These are phyloP conservation scores for Drosophila glabriapex DNA, from an alignment of 2,888 invertebrate genomes.

Conservation along the genomic window DNA sequence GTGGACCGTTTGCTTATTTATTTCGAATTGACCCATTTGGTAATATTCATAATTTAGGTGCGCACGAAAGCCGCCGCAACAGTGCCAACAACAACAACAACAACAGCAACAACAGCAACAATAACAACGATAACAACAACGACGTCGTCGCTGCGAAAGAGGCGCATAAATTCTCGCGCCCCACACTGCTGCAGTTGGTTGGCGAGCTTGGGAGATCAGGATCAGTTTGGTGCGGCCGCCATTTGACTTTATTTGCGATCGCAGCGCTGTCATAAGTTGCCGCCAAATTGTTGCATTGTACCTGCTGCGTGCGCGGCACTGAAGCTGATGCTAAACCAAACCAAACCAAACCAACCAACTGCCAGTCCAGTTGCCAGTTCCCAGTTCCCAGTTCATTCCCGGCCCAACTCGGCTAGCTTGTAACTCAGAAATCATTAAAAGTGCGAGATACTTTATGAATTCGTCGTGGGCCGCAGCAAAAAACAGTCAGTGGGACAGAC, in stretches of 20 bases:
- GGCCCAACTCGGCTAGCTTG: conserved; percentile 66
- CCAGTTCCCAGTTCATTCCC: conserved; percentile 24
- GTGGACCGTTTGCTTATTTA: conserved; percentile 77
- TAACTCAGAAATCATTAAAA: conserved; percentile 84
- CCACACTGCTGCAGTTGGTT: conserved; percentile 47
- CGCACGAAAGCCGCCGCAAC: conserved; percentile 68
- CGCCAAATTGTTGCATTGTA: conserved; percentile 84
- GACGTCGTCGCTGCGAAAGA: conserved; percentile 68
- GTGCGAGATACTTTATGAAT: conserved; percentile 82
- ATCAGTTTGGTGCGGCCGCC: conserved; percentile 63
- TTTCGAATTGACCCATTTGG: conserved; percentile 85
- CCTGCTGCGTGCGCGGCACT: conserved; percentile 77
- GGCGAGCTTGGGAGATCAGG: conserved; percentile 39
- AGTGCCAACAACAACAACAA: conserved; percentile 40
- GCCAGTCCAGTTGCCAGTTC: conserved; percentile 1
- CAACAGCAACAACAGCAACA: conserved; percentile 40
- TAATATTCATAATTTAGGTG: conserved; percentile 85
- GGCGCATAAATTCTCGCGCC: conserved; percentile 82
- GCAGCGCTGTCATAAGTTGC: conserved; percentile 81
- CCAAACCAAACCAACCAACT: conserved; percentile 2
- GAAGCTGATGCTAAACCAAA: neutral
- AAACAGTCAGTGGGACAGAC: conserved; percentile 11
- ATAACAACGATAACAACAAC: conserved; percentile 32
- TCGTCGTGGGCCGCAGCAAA: conserved; percentile 71
- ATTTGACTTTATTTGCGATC: conserved; percentile 74